Evolutionary conservation across 2,797 vertebrate genomes (phyloP).

Genomic region (Esox lucius): DNA sequence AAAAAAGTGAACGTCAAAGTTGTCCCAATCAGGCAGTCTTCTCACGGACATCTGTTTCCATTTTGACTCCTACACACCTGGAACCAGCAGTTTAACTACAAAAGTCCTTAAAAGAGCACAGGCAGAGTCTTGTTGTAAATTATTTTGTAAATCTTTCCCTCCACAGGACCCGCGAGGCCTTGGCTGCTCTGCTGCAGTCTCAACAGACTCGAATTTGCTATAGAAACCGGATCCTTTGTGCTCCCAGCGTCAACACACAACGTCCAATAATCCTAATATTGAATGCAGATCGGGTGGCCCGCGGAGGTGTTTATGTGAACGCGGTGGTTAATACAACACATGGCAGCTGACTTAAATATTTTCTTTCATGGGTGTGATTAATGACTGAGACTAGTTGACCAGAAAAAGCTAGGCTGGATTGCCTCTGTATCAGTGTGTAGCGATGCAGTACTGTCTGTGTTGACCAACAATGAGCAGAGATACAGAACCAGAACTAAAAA

Average conservation of each 20-base stretch:
- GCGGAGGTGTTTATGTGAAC: not conserved
- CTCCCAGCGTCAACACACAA: not conserved
- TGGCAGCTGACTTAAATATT: not conserved
- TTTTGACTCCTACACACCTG: too few relatives aligned
- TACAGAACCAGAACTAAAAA: constrained; percentile 2
- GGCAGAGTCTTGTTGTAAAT: constrained; percentile 20
- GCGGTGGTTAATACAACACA: not conserved
- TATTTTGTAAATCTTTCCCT: constrained; percentile 42
- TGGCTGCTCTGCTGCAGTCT: not conserved
- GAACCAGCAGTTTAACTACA: too few relatives aligned
- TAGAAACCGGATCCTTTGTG: not conserved
- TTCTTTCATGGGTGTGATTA: not conserved
- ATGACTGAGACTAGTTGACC: not conserved
- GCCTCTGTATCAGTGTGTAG: not conserved
- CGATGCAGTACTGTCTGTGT: constrained; percentile 14
- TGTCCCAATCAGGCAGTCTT: too few relatives aligned
- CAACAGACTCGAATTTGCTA: constrained; percentile 8
- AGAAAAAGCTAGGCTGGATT: not conserved
- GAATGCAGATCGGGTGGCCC: not conserved
- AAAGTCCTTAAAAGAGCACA: too few relatives aligned
- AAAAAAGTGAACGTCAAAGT: too few relatives aligned
- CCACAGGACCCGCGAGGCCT: constrained; percentile 29
- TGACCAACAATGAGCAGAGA: constrained; percentile 14
- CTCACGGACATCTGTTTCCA: too few relatives aligned
- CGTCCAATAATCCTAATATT: not conserved